Evolutionary conservation across 2,888 invertebrate genomes (phyloP).

Genomic region (Ormyrus thymus): DNA sequence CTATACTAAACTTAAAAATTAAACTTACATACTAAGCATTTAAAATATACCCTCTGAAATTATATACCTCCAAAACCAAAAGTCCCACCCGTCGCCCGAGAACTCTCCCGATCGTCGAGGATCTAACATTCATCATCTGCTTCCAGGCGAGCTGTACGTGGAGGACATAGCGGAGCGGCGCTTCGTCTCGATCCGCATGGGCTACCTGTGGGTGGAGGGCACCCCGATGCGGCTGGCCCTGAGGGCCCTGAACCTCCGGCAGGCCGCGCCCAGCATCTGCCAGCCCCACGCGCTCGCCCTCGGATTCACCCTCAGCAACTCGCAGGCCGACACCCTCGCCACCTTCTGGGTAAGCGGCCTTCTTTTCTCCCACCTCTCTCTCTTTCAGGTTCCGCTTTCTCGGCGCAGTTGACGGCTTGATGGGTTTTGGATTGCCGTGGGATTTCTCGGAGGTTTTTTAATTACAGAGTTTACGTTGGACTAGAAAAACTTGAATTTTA

Average conservation of each 20-base stretch:
- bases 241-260: conserved; percentile 72
- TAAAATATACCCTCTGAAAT: too few relatives aligned
- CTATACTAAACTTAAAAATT: too few relatives aligned
- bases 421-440: too few relatives aligned
- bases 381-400: neutral
- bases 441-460: too few relatives aligned
- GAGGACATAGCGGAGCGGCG: conserved; percentile 70
- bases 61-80: too few relatives aligned
- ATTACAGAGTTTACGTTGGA: too few relatives aligned
- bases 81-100: too few relatives aligned
- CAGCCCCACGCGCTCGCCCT: conserved; percentile 71
- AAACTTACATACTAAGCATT: too few relatives aligned
- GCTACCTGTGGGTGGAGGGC: conserved; percentile 73
- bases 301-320: conserved; percentile 72
- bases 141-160: conserved; percentile 71
- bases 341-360: conserved; percentile 71
- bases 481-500: too few relatives aligned
- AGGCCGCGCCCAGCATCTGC: conserved; percentile 69
- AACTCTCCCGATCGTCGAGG: too few relatives aligned
- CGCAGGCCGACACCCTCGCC: conserved; percentile 68
- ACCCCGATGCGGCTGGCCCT: conserved; percentile 70
- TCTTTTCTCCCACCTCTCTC: neutral
- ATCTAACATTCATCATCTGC: neutral
- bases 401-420: neutral
- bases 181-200: conserved; percentile 72